Evolutionary conservation across 2,888 invertebrate genomes (phyloP), one percentile per base, ranked within the genome.

Genomic region (Alviniconcha strummeri): DNA sequence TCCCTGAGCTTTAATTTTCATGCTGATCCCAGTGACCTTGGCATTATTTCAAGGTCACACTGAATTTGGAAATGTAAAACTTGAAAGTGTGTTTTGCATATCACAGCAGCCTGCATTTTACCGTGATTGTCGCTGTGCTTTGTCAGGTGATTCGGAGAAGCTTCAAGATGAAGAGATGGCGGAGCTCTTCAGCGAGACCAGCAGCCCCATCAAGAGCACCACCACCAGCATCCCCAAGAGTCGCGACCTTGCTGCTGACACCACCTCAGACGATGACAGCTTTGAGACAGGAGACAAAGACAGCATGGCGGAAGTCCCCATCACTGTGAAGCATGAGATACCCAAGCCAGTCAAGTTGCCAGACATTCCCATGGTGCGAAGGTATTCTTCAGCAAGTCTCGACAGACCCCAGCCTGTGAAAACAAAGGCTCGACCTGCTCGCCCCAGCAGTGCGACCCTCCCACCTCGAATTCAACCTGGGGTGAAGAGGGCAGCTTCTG

Each of bases 301-400:
- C 69, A 69, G 67, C 69, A 19, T 52, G 8, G 15, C 52, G 69
- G 69, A 13, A n/a, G 55, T n/a, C 80, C 67, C 54, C n/a, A 9
- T 55, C 13, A 15, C 55, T 13, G n/a, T 5, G 11, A 78, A 64
- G 17, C 78, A 60, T 4, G 78, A 78, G n/a, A 55, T 80, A 5
- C 80, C 80, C n/a, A 80, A 80, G 54, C 80, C 80, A 1, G 69
- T 52, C 6, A 78, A 78, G 19, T 57, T 78, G 11, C 78, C 78
- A 5, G 78, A 52, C 15, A 78, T 78, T 15, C 76, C 76, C n/a
- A 5, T 79, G 67, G 80, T 69, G 36, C 69, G 69, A n/a, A 52
- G 69, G 13, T 19, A 64, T 17, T 77, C 82, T 5, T 67, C 69
- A 0, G 52, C 54, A 54, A 82, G 77, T 69, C 56, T 77, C 3